Conservation (phyloP, 2,888 invertebrate species). For the Galeruca laticollis region DNA sequence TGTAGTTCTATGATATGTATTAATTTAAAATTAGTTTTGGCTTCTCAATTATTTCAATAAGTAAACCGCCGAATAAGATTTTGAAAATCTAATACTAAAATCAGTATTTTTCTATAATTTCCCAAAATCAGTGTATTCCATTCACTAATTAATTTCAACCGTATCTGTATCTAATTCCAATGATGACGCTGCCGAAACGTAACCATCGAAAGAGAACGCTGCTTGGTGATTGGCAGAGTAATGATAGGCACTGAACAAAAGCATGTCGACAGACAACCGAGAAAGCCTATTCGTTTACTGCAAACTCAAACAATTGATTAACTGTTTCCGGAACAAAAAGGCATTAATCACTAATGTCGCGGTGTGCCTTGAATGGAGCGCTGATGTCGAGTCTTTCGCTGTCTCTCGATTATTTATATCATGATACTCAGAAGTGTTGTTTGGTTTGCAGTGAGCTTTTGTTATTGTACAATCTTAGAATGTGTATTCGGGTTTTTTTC, state of each 20-base stretch:
- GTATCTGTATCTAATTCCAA: conserved; percentile 36
- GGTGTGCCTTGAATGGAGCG: conserved; percentile 39
- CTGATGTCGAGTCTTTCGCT: conserved; percentile 29
- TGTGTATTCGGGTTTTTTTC: neutral
- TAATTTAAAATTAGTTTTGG: too few species aligned
- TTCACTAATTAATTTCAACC: conserved; percentile 27
- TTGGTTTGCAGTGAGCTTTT: neutral
- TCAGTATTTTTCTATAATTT: neutral
- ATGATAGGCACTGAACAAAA: conserved; percentile 65
- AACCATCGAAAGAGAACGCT: conserved; percentile 29
- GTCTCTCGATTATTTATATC: conserved; percentile 30
- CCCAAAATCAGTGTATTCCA: conserved; percentile 9
- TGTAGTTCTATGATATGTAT: too few species aligned
- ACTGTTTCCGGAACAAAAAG: conserved; percentile 65
- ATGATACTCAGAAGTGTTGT: conserved; percentile 12
- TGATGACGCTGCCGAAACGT: conserved; percentile 34
- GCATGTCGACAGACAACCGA: conserved; percentile 63
- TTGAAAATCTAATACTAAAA: too few species aligned
- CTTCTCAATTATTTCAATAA: too few species aligned
- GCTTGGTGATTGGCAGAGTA: conserved; percentile 64
- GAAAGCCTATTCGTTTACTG: conserved; percentile 58
- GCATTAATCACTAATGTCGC: conserved; percentile 63
- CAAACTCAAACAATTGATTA: conserved; percentile 65
- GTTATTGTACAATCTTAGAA: neutral
- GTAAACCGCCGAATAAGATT: too few species aligned